Percentiles rank a stretch among this genome's conserved stretches.
These are phyloP conservation scores for Solea senegalensis DNA, from an alignment of 2,113 vertebrate genomes.

Conservation along the genomic window DNA sequence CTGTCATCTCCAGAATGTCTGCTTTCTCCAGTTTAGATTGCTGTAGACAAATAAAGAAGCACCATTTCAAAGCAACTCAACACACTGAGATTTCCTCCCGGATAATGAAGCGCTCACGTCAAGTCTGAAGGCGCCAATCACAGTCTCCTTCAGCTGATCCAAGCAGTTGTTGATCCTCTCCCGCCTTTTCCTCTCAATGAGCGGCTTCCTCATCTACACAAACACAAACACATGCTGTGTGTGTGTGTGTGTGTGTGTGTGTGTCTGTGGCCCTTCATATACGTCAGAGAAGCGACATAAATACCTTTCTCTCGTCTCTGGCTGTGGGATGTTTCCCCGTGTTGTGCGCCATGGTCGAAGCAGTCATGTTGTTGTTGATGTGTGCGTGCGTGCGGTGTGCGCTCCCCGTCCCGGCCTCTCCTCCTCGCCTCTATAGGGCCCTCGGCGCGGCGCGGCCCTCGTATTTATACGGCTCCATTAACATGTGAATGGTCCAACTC, in stretches of 20 bases:
- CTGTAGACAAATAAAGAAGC: conserved; percentile 66
- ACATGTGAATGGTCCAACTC: conserved; percentile 86
- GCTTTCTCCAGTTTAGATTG: conserved; percentile 93
- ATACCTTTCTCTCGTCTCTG: conserved; percentile 92
- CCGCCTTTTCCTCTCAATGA: conserved; percentile 89
- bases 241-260: too few species aligned
- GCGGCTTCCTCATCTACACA: conserved; percentile 85
- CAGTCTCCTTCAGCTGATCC: conserved; percentile 90
- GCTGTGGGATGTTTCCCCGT: conserved; percentile 79
- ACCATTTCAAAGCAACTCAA: too few species aligned
- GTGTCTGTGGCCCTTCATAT: not conserved
- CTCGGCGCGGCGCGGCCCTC: conserved; percentile 67
- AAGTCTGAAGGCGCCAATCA: conserved; percentile 87
- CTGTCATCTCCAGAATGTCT: conserved; percentile 93
- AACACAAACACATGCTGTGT: too few species aligned
- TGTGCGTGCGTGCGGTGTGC: not conserved
- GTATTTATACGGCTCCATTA: conserved; percentile 89
- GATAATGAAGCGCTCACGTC: conserved; percentile 83
- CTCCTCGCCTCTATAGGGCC: conserved; percentile 72
- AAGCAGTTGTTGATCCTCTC: conserved; percentile 91
- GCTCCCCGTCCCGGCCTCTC: conserved; percentile 25
- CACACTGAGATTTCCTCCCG: too few species aligned
- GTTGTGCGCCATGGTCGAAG: conserved; percentile 68
- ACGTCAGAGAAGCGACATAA: not conserved
- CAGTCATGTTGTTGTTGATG: conserved; percentile 82